phyloP scores from a whole-genome alignment of 2,888 invertebrate genomes.

The Melanchra persicariae region DNA sequence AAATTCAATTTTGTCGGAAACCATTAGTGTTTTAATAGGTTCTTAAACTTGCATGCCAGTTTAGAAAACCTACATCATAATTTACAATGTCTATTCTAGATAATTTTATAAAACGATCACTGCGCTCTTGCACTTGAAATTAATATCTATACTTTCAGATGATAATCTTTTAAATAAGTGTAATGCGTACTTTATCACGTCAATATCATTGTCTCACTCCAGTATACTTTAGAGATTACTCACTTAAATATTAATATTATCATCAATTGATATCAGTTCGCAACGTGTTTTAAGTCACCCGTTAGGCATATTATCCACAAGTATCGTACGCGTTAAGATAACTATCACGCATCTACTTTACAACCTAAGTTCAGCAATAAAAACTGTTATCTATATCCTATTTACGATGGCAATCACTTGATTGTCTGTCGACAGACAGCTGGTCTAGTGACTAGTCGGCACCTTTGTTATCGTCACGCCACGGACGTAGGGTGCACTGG shows the following conservation, averaged over 20 bases:
- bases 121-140: not conserved
- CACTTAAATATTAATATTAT: constrained; percentile 32
- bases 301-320: constrained; percentile 28
- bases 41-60: too few species aligned
- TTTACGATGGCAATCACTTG: constrained; percentile 38
- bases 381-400: constrained; percentile 49
- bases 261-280: constrained; percentile 38
- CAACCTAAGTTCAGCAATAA: constrained; percentile 33
- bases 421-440: constrained; percentile 46
- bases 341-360: constrained; percentile 26
- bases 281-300: constrained; percentile 5
- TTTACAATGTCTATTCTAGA: not conserved
- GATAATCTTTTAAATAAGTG: constrained; percentile 6
- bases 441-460: constrained; percentile 45
- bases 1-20: too few species aligned
- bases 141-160: not conserved
- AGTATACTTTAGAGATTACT: constrained; percentile 21
- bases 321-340: constrained; percentile 38
- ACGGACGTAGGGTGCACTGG: constrained; percentile 76
- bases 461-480: constrained; percentile 52
- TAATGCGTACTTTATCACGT: not conserved
- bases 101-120: not conserved
- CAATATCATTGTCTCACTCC: not conserved
- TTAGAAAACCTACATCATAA: too few species aligned
- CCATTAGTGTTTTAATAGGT: too few species aligned